phyloP scores from a whole-genome alignment of 2,113 vertebrate genomes.

The Protobothrops flavoviridis region DNA sequence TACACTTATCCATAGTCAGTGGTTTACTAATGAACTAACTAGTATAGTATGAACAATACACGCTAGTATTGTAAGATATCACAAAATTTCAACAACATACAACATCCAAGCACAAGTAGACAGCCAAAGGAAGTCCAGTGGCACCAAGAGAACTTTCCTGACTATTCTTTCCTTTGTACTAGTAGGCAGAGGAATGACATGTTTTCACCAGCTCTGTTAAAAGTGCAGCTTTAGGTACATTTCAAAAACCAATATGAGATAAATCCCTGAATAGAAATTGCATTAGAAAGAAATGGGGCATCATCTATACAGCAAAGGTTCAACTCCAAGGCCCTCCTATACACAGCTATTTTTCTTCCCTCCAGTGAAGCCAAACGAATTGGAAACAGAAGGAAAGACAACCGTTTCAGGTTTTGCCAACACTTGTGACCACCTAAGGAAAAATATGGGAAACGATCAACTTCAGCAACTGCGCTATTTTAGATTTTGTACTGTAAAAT shows the following conservation, averaged over 20 bases:
- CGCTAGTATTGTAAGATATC: neutral
- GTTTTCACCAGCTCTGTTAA: neutral
- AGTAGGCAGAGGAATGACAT: neutral
- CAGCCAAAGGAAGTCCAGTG: neutral
- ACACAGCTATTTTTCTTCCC: neutral
- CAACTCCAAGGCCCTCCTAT: no score
- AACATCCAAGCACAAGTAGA: neutral
- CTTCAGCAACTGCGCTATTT: neutral
- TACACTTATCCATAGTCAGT: neutral
- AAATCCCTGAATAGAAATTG: neutral
- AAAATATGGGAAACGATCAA: neutral
- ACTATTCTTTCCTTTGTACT: neutral
- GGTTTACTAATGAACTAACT: neutral
- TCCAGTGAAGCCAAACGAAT: neutral
- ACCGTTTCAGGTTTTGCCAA: neutral
- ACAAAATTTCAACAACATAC: neutral
- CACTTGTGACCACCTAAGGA: neutral
- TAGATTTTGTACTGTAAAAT: neutral
- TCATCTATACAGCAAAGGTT: neutral
- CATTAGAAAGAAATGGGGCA: neutral
- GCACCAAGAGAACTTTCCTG: neutral
- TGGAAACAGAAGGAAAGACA: neutral
- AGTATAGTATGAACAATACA: neutral
- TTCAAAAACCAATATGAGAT: neutral
- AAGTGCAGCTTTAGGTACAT: neutral